Evolutionary conservation across 2,888 invertebrate species (phyloP), one percentile per base, ranked within the genome.

Genomic region (Diploptera punctata): DNA sequence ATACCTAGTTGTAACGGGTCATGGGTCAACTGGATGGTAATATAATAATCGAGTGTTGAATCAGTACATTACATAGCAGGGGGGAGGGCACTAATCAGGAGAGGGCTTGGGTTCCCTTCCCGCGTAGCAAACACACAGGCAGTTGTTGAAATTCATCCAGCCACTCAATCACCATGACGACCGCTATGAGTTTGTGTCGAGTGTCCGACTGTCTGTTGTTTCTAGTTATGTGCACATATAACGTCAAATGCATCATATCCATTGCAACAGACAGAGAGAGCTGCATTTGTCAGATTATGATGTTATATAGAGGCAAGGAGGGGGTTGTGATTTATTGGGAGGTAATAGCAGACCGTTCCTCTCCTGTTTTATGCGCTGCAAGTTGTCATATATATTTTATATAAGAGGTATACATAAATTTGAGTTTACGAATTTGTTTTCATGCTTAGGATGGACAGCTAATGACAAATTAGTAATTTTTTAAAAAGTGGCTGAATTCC

Each of bases 281-380:
- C 65, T 65, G 65, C 65, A 65, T 47, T 65, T 65, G 65, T 65
- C 65, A 65, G 47, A 65, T 65, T 65, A 65, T 65, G 65, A 65
- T 47, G 65, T 65, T 65, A 65, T 44, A 31, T 9, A 49, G 49
- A 5, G n/a, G 49, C 4, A 18, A 16, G 18, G 29, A 38, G 38
- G 29, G 29, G 65, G 3, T 19, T 44, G 26, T 65, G 65, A 65
- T 65, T 65, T 65, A 65, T 65, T 65, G 65, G 65, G 65, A 47
- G 65, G 65, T 65, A 47, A 65, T 65, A 65, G 43, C 44, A 18
- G 16, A 57, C 31, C 18, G 1, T 24, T 29, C n/a, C 57, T 21
- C 19, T 52, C 19, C n/a, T n/a, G n/a, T n/a, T n/a, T n/a, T n/a
- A n/a, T n/a, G n/a, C n/a, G n/a, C n/a, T n/a, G n/a, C n/a, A n/a